phyloP scores from a whole-genome alignment of 2,113 vertebrate species.

The Aptenodytes patagonicus region DNA sequence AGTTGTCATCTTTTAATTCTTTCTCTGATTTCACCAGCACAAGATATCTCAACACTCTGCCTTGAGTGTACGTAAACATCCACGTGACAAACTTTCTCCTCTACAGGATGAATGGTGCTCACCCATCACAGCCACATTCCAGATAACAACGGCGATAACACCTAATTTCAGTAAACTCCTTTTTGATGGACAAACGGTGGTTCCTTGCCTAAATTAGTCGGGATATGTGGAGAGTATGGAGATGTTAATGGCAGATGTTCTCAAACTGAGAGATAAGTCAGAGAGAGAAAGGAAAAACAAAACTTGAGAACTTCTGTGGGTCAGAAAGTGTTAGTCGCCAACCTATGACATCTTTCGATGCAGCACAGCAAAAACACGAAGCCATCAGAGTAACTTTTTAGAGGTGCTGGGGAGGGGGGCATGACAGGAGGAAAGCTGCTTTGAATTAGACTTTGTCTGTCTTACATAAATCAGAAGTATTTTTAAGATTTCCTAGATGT shows the following conservation, averaged over 20 bases:
- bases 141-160: background rate
- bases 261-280: background rate
- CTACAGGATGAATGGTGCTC: background rate
- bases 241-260: background rate
- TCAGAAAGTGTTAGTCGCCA: background rate
- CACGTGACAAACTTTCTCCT: background rate
- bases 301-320: background rate
- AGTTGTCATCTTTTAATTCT: background rate
- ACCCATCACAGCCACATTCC: background rate
- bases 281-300: background rate
- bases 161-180: background rate
- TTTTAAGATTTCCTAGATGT: background rate
- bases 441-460: conserved; percentile 34
- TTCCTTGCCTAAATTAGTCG: background rate
- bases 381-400: background rate
- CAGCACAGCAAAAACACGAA: background rate
- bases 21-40: background rate
- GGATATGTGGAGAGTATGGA: background rate
- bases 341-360: background rate
- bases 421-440: background rate
- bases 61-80: background rate
- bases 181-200: background rate
- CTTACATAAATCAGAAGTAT: background rate
- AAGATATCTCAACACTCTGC: background rate
- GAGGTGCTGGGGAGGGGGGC: background rate